Evolutionary conservation across 2,113 vertebrate genomes (phyloP), one percentile per base, ranked within the genome.

Genomic region (Maylandia zebra): DNA sequence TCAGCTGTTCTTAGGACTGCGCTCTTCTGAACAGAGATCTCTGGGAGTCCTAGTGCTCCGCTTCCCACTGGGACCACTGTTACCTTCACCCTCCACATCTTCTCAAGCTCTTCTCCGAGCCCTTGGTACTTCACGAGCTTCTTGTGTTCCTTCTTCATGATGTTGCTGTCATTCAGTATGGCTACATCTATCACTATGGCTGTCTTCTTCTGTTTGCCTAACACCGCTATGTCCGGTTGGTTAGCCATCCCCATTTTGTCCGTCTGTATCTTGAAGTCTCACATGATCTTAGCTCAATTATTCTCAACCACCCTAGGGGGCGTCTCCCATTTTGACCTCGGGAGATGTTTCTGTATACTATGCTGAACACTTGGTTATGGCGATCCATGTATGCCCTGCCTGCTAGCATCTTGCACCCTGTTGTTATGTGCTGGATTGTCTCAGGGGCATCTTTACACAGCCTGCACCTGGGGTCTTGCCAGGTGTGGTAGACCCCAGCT

Each of bases 401-500:
- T 27, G 0, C 12, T 14, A 57, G 24, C 55, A 57, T 57, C 24
- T 57, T 27, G 12, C 24, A 57, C 24, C 24, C 55, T 57, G 24
- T 0, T 14, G 24, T 57, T 57, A 57, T 57, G 4, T 27, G 55
- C 24, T 57, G 55, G 12, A 27, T 57, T 57, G 55, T 57, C 22
- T 27, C 55, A 8, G 22, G 12, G 22, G 55, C 55, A 57, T 8
- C 24, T 57, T 27, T 57, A 27, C 24, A 57, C 12, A 57, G 55
- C 24, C 0, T 27, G 55, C 55, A 57, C 24, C 55, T 56, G 53
- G 10, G n/a, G n/a, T 24, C n/a, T 57, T 27, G 55, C 55, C 1
- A 0, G 3, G 22, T 57, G 22, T 57, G 7, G 0, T 57, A 57
- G 55, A 57, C 55, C 7, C 4, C 55, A 57, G 55, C 24, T 1